These are phyloP conservation scores for Glyptemys insculpta DNA, from an alignment of 2,797 vertebrate species.

Conservation along the genomic window DNA sequence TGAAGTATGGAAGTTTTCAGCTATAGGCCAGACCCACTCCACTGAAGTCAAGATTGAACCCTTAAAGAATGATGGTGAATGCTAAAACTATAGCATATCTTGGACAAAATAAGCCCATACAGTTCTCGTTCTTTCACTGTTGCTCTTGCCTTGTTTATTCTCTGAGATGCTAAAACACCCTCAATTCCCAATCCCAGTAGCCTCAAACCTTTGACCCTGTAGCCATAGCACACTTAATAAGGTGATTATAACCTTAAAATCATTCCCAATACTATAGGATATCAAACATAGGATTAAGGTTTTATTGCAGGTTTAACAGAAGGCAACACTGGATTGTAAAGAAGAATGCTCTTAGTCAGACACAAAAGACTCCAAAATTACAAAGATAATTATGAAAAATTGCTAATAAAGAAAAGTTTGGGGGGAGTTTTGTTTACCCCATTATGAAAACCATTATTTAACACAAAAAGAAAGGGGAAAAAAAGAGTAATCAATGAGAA, in stretches of 20 bases:
- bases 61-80: background rate
- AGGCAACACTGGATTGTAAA: background rate
- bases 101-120: background rate
- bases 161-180: background rate
- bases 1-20: too few species aligned
- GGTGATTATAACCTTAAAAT: background rate
- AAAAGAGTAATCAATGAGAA: background rate
- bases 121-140: background rate
- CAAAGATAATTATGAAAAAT: background rate
- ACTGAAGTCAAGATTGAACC: background rate
- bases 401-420: background rate
- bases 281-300: background rate
- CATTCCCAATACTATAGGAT: background rate
- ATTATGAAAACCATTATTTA: background rate
- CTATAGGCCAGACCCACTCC: background rate
- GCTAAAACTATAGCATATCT: background rate
- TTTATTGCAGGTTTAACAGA: background rate
- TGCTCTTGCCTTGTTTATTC: rapidly evolving
- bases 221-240: background rate
- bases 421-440: rapidly evolving
- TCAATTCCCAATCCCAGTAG: background rate
- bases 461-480: rapidly evolving
- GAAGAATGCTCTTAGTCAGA: background rate
- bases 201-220: background rate
- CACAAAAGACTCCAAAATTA: background rate